Conservation (phyloP, 2,113 vertebrate genomes). For the Malurus melanocephalus region DNA sequence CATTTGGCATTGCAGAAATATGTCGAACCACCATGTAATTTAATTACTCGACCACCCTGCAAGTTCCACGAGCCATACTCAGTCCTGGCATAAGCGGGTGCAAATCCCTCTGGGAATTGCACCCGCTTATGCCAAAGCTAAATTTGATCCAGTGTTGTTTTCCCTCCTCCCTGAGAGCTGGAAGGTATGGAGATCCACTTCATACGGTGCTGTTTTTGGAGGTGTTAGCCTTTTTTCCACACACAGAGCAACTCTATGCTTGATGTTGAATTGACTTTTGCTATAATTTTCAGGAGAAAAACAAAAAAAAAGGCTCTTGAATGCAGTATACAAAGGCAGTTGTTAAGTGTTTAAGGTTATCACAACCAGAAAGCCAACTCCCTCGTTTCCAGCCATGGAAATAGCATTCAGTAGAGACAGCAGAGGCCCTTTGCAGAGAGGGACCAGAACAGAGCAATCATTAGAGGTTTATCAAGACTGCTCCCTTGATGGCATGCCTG, state of each 20-base stretch:
- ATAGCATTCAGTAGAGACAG: neutral
- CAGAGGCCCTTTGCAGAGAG: neutral
- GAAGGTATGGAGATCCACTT: constrained; percentile 26
- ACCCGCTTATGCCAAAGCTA: constrained; percentile 44
- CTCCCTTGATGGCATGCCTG: neutral
- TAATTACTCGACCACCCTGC: constrained; percentile 65
- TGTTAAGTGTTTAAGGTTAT: neutral
- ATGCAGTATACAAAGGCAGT: neutral
- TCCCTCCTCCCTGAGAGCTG: neutral
- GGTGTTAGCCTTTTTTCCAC: constrained; percentile 2
- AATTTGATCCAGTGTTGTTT: constrained; percentile 39
- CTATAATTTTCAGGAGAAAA: neutral
- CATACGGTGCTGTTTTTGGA: neutral
- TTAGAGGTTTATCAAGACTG: neutral
- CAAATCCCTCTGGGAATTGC: constrained; percentile 42
- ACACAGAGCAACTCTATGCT: neutral
- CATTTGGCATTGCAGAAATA: constrained; percentile 29
- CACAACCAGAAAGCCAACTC: neutral
- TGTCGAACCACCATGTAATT: constrained; percentile 9
- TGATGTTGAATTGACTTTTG: neutral
- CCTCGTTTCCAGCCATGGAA: neutral
- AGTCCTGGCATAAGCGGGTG: constrained; percentile 40
- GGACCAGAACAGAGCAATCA: neutral
- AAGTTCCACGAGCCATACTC: constrained; percentile 35
- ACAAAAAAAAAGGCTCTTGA: neutral